Base-by-base conservation (phyloP, 2,113 vertebrate genomes). In the Chaetodon trifascialis region DNA sequence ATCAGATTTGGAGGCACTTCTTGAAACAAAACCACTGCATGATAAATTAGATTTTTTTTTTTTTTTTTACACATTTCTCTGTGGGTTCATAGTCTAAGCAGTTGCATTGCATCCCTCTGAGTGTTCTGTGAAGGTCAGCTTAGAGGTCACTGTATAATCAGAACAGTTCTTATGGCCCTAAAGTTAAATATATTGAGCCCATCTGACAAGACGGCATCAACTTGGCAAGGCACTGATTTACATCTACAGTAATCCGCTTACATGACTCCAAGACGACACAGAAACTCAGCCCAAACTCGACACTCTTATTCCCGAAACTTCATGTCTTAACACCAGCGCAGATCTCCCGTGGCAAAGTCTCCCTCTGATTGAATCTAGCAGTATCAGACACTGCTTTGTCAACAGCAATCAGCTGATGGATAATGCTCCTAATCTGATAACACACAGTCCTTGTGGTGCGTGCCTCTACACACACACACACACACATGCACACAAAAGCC, bases 371-470 rank as follows among this genome's bases (percentile, higher is more conserved):
- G 49, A 86, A 88, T 85, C 86, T 46, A 21, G 16, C 36, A 1
- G 10, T 60, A 79, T 84, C 82, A 85, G n/a, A 34, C 42, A 1
- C 67, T 67, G 82, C 55, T 80, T 65, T 83, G 74, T 84, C 72
- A 90, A 87, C 71, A 63, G 21, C 56, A 70, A 73, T 89, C 91
- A 90, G 79, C 87, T 84, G 89, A 88, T 67, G 63, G 83, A 73
- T 80, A 73, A 83, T n/a, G 49, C 49, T 49, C 23, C 79, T 76
- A 73, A 85, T 89, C 83, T 83, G 84, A 89, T 84, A 88, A 67
- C 68, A 14, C 34, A 30, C 30, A 40, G n/a, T 36, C 63, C 70
- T 70, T 75, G 73, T 79, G 83, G 80, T 64, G 54, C 51, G 2
- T 70, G 34, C 47, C 54, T 60, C 11, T 51, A 69, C 70, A 54